Conservation (phyloP, 2,113 vertebrate species). For the Octodon degus region DNA sequence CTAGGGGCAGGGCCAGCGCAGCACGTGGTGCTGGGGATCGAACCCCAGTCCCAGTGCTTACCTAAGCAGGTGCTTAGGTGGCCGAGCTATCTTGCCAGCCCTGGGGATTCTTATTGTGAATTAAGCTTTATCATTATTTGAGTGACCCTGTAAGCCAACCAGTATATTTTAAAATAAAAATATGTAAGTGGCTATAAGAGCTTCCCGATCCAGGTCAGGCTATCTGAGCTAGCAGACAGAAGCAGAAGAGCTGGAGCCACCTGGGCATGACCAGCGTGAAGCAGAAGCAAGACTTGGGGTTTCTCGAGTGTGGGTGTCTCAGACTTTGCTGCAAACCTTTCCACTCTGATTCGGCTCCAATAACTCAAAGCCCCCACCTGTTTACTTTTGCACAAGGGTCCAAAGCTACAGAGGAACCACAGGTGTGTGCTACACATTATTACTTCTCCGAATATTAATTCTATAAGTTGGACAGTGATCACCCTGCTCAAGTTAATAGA, state of each 20-base stretch:
- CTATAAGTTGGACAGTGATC: conserved; percentile 66
- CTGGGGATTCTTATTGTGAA: background rate
- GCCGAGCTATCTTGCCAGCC: too few species aligned
- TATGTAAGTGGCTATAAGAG: background rate
- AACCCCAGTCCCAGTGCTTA: too few species aligned
- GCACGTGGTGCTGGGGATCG: too few species aligned
- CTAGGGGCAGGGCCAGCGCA: too few species aligned
- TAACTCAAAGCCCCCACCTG: background rate
- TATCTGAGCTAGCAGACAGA: background rate
- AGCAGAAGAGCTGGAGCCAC: background rate
- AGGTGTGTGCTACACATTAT: conserved; percentile 4
- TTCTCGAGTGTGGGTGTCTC: background rate
- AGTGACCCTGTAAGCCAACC: background rate
- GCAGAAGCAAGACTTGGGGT: background rate
- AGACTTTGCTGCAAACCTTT: background rate
- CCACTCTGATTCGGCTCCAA: background rate
- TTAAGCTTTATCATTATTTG: conserved; percentile 35
- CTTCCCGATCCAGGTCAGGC: background rate
- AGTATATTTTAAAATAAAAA: background rate
- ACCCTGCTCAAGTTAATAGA: conserved; percentile 70
- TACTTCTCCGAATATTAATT: conserved; percentile 9
- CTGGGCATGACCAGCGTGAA: background rate
- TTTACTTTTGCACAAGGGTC: background rate
- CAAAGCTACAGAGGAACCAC: conserved; percentile 51
- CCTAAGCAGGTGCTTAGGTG: too few species aligned